Evolutionary conservation across 2,888 invertebrate genomes (phyloP), one percentile per base, ranked within the genome.

Genomic region (Himalopsyche tibetana): DNA sequence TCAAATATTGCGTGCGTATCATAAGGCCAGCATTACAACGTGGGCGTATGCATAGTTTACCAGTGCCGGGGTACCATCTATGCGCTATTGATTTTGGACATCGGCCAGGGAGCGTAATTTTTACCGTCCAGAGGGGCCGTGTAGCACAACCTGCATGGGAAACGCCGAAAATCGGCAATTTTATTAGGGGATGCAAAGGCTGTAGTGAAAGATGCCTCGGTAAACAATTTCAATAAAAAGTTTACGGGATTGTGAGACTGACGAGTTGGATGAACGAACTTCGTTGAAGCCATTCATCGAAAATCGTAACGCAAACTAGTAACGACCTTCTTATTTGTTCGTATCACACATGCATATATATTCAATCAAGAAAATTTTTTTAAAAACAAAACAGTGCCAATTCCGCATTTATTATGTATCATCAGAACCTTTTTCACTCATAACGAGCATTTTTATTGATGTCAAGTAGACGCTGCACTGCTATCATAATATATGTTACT

Each of bases 71-170:
- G 74, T 55, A 74, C 51, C 51, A 42, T 51, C 82, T 85, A 38
- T 69, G 82, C 82, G 85, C 79, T 85, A 85, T 85, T 85, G 85
- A 85, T 85, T 85, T 85, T 85, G 85, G 85, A 82, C 85, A 51
- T 69, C 74, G 55, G 85, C 85, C 85, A 85, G 80, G 82, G 55
- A 42, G 85, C 79, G 82, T 82, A 85, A 85, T 85, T 85, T 84
- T 85, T 85, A 85, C 85, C 82, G 45, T 45, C 55, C 36, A 74
- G 8, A 74, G 36, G 36, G 74, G 74, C 3, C 15, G 36, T 74
- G 74, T 15, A 36, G 74, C 74, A 74, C 74, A 74, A 36, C 74
- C 74, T 74, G 74, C 36, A 74, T 74, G 36, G 38, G 38, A 38
- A 74, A 74, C 74, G 74, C 28, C 36, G 74, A 63, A 63, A 19